Base-by-base conservation (phyloP, 2,888 invertebrate genomes). In the Eurytoma californica region DNA sequence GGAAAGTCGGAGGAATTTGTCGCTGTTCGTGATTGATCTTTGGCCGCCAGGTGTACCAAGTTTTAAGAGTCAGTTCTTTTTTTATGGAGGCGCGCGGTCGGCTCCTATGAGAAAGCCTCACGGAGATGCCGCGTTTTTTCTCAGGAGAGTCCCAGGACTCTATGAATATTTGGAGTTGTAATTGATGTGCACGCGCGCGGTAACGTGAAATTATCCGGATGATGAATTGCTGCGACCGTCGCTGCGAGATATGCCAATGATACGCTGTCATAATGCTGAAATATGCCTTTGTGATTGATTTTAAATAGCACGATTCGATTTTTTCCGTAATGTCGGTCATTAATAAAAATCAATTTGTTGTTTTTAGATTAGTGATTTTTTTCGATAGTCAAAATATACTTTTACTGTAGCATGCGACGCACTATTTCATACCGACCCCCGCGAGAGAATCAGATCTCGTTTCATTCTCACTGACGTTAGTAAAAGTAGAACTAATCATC, bases 241-340 rank as follows among this genome's bases (percentile, higher is more conserved):
- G 53, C 18, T 47, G 13, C 53, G 76, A 57, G 66, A 69, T 70
- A 60, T 58, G 78, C 65, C 79, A 73, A 81, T 78, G 77, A 78
- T 80, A 80, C 28, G 80, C 80, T 80, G 80, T 80, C 80, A 63
- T 55, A 47, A 49, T 57, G 18, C 66, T 78, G 68, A 80, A 70
- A 78, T 80, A 80, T 80, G 72, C 72, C 39, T 72, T 58, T 68
- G 72, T 78, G 74, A 80, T 80, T 80, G 80, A 80, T 80, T 80
- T 78, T 77, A 77, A 80, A 80, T 69, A 68, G 76, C 69, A 69
- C 18, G 68, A 77, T 80, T n/a, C 63, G 39, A n/a, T 51, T 24
- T 49, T 30, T 65, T 39, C 39, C 65, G 69, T 77, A 77, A 73
- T 73, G 18, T 3, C 58, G 77, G 60, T 80, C 72, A 69, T 77